Percentiles rank a stretch among this genome's conserved stretches.
These are phyloP conservation scores for Peromyscus eremicus DNA, from an alignment of 2,797 vertebrate species.

Conservation along the genomic window DNA sequence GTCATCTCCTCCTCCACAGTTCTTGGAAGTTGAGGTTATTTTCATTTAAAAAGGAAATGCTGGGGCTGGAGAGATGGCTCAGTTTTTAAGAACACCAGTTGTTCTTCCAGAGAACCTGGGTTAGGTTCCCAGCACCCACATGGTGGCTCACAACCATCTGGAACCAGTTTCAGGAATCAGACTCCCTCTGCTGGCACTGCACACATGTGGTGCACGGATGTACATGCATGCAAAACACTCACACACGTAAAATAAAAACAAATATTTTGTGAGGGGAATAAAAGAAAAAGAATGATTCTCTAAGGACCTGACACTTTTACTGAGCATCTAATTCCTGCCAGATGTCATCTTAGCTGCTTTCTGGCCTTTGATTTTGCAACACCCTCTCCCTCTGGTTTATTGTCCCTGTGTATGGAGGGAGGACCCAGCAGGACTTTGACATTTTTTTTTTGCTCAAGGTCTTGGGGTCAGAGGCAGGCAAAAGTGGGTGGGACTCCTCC, in stretches of 20 bases:
- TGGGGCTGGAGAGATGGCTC: background rate
- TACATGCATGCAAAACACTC: background rate
- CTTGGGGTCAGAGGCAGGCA: background rate
- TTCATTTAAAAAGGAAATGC: background rate
- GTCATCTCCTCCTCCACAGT: background rate
- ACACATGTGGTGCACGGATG: background rate
- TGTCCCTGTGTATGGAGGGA: accelerated
- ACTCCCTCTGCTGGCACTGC: background rate
- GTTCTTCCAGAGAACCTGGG: background rate
- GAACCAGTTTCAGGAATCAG: background rate
- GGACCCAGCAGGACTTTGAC: accelerated
- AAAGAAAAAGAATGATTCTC: background rate
- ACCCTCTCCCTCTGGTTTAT: background rate
- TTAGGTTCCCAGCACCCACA: background rate
- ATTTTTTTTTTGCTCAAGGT: background rate
- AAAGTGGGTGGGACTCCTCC: background rate
- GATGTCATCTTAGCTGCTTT: background rate
- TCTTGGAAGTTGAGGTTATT: conserved; percentile 23
- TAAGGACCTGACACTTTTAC: background rate
- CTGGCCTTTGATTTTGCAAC: background rate
- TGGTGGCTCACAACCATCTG: background rate
- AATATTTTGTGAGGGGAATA: background rate
- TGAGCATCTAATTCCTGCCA: background rate
- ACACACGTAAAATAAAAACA: background rate
- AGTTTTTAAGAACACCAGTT: background rate